These are phyloP conservation scores for Craterocephalus amniculus DNA, from an alignment of 2,797 vertebrate genomes.

Conservation along the genomic window DNA sequence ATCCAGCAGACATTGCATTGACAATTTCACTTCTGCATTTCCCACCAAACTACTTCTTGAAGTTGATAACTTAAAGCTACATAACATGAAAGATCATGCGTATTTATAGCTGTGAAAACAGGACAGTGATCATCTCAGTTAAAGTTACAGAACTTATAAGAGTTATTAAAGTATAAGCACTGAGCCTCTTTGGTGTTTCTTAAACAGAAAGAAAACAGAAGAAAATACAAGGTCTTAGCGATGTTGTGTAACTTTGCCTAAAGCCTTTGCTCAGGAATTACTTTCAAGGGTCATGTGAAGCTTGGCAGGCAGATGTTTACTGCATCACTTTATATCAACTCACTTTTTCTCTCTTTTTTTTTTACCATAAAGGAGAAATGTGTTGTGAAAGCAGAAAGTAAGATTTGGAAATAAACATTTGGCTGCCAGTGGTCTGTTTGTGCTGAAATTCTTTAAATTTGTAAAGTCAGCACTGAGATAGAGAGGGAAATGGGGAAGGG, in stretches of 20 bases:
- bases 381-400: not conserved
- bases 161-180: not conserved
- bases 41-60: not conserved
- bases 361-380: too few species aligned
- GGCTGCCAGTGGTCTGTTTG: not conserved
- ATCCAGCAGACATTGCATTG: slow-evolving; percentile 38
- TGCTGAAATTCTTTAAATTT: slow-evolving; percentile 31
- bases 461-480: slow-evolving; percentile 58
- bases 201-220: not conserved
- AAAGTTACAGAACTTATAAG: not conserved
- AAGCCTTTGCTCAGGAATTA: slow-evolving; percentile 7
- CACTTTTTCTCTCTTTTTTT: too few species aligned
- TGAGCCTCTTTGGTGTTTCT: not conserved
- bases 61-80: slow-evolving; percentile 3
- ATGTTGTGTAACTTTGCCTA: slow-evolving; percentile 13
- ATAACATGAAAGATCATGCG: not conserved
- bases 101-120: not conserved
- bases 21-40: slow-evolving; percentile 67
- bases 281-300: slow-evolving; percentile 26
- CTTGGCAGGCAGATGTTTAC: slow-evolving; percentile 41
- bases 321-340: not conserved
- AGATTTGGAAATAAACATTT: not conserved
- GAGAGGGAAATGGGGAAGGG: slow-evolving; percentile 38
- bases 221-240: not conserved
- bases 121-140: not conserved